Evolutionary conservation across 2,113 vertebrate species (phyloP).

Genomic region (Ellobius talpinus): DNA sequence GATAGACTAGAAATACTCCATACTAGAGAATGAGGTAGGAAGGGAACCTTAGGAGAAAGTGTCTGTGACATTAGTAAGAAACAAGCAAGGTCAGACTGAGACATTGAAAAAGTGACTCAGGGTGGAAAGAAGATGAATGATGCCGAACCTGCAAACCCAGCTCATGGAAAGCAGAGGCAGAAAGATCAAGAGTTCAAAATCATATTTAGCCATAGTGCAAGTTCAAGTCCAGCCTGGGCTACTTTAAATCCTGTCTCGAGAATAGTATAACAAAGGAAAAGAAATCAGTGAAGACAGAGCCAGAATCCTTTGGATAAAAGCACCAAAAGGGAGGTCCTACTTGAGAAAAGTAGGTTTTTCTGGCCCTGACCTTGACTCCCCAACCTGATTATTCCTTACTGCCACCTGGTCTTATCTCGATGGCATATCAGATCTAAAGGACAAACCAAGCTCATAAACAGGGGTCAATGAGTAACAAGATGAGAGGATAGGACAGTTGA

Average conservation of each 20-base stretch:
- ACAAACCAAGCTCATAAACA: constrained; percentile 37
- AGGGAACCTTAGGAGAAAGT: background rate
- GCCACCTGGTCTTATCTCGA: constrained; percentile 23
- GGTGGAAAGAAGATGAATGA: background rate
- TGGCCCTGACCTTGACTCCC: background rate
- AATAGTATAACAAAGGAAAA: background rate
- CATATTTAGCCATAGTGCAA: background rate
- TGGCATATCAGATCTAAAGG: constrained; percentile 1
- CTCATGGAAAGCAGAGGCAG: background rate
- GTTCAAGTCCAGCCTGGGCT: background rate
- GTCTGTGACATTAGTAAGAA: background rate
- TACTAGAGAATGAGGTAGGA: background rate
- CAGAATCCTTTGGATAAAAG: background rate
- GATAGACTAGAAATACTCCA: background rate
- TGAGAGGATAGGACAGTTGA: background rate
- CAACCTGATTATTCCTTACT: background rate
- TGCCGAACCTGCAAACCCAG: background rate
- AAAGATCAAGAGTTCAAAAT: background rate
- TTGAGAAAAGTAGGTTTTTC: background rate
- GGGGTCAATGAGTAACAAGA: constrained; percentile 37
- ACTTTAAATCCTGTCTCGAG: background rate
- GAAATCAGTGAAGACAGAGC: background rate
- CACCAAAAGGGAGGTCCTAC: background rate
- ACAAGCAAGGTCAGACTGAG: background rate
- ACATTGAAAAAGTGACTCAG: background rate